These are phyloP conservation scores for Drosophila repletoides DNA, from an alignment of 1,140 invertebrate species.

Conservation along the genomic window DNA sequence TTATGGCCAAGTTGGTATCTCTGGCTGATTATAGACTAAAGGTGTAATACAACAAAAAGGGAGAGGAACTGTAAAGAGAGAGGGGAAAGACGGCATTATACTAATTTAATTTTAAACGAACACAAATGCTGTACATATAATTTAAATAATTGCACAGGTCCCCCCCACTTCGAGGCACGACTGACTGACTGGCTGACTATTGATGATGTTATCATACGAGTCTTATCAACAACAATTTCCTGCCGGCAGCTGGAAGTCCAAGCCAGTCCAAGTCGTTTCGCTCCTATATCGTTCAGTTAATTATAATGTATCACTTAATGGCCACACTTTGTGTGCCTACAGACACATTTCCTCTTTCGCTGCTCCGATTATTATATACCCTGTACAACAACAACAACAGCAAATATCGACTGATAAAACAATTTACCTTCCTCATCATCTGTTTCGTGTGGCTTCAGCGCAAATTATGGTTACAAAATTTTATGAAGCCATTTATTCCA, in stretches of 20 bases:
- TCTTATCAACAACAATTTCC: slow-evolving; percentile 78
- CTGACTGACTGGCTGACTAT: no score
- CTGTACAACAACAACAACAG: slow-evolving; percentile 10
- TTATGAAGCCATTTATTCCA: slow-evolving; percentile 80
- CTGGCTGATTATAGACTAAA: slow-evolving; percentile 41
- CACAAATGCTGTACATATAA: slow-evolving; percentile 65
- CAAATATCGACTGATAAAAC: slow-evolving; percentile 68
- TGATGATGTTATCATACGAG: slow-evolving; percentile 71
- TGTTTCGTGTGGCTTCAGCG: slow-evolving; percentile 28
- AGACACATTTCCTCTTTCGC: slow-evolving; percentile 18
- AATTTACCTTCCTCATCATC: slow-evolving; percentile 53
- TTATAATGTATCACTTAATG: slow-evolving; percentile 73
- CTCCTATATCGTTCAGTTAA: slow-evolving; percentile 52
- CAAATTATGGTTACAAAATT: slow-evolving; percentile 78
- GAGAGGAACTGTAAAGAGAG: not conserved
- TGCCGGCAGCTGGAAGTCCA: slow-evolving; percentile 48
- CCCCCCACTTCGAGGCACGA: slow-evolving; percentile 34
- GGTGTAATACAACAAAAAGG: slow-evolving; percentile 27
- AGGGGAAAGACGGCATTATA: slow-evolving; percentile 56
- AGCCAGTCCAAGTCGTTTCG: slow-evolving; percentile 24
- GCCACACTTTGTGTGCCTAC: slow-evolving; percentile 58
- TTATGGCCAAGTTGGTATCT: slow-evolving; percentile 28
- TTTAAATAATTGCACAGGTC: slow-evolving; percentile 70
- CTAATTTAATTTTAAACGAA: slow-evolving; percentile 79
- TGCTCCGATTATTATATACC: slow-evolving; percentile 47